These are phyloP conservation scores for Cataglyphis hispanica DNA, from an alignment of 1,140 invertebrate species.

Conservation along the genomic window DNA sequence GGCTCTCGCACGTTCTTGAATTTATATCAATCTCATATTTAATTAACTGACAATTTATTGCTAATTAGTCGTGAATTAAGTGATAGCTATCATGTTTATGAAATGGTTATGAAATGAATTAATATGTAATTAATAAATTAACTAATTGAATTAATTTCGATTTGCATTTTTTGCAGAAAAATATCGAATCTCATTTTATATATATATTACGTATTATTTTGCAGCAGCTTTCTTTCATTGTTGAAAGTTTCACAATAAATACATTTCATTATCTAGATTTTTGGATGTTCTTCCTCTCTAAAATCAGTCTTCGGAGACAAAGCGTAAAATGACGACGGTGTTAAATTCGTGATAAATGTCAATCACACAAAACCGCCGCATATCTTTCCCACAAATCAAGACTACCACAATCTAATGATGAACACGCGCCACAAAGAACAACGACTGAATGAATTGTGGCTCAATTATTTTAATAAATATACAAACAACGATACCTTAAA, in stretches of 20 bases:
- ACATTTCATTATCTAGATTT: conserved; percentile 60
- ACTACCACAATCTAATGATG: background rate
- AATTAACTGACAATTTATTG: background rate
- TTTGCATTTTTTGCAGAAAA: background rate
- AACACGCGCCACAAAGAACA: background rate
- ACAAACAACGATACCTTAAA: conserved; percentile 5
- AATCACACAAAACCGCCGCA: conserved; percentile 11
- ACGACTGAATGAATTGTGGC: conserved; percentile 16
- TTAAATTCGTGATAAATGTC: background rate
- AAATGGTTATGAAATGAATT: background rate
- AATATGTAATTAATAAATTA: background rate
- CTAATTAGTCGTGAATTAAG: conserved; percentile 16
- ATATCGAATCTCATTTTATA: background rate
- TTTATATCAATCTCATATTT: background rate
- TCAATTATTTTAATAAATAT: conserved; percentile 16
- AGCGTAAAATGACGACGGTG: conserved; percentile 25
- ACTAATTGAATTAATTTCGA: background rate
- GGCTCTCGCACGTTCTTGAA: background rate
- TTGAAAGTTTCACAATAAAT: conserved; percentile 53
- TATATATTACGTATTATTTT: background rate
- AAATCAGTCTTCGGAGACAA: conserved; percentile 68
- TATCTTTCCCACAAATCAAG: background rate
- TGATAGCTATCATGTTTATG: background rate
- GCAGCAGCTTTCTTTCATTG: conserved; percentile 2
- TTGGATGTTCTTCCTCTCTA: conserved; percentile 23